A percentile compares a stretch with the other conserved stretches of the same genome.
Evolutionary conservation across 2,113 vertebrate genomes (phyloP).

Genomic region (Procapra przewalskii): DNA sequence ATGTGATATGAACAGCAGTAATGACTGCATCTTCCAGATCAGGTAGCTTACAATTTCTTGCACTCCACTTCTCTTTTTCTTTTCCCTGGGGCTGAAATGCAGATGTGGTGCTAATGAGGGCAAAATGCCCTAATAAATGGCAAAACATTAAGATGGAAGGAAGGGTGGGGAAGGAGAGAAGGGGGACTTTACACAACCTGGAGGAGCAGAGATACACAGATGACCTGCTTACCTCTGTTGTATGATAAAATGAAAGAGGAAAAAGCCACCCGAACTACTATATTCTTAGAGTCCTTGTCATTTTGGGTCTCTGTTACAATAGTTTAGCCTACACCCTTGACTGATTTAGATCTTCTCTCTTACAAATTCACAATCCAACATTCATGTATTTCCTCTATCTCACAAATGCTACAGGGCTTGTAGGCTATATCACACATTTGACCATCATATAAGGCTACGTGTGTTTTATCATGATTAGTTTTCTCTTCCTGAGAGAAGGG

Average conservation of each 20-base stretch:
- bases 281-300: background rate
- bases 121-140: background rate
- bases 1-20: background rate
- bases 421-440: background rate
- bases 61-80: background rate
- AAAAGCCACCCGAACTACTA: background rate
- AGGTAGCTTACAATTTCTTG: background rate
- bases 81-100: background rate
- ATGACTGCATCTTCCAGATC: background rate
- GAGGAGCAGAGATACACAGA: background rate
- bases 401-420: background rate
- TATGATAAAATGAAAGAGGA: background rate
- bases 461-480: background rate
- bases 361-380: background rate
- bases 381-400: background rate
- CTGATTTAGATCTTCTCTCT: background rate
- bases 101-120: background rate
- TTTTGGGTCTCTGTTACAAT: background rate
- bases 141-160: background rate
- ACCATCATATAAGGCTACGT: background rate
- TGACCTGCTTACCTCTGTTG: background rate
- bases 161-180: background rate
- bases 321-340: background rate
- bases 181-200: background rate
- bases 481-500: background rate